Evolutionary conservation across 2,888 invertebrate genomes (phyloP), one percentile per base, ranked within the genome.

Genomic region (Odontomyia ornata): DNA sequence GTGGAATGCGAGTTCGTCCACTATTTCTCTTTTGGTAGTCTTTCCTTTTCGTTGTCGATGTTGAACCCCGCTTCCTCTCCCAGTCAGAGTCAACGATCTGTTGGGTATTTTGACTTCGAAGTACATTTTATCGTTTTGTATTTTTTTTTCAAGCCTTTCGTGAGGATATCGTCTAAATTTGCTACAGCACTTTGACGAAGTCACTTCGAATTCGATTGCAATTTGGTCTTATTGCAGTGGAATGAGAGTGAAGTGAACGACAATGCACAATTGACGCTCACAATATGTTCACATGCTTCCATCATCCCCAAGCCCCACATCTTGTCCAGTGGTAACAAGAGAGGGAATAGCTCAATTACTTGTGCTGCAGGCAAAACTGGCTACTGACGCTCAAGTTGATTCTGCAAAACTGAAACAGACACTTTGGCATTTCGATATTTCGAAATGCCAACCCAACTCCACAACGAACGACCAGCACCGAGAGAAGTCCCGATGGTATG

Each of bases 1-100:
- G 27, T 23, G 73, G 73, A 64, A 72, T 77, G 77, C 65, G 65
- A 65, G 64, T 77, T 73, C 43, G 64, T 64, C 65, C 71, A 56
- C 62, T n/a, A n/a, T n/a, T n/a, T n/a, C n/a, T 27, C 1, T 46
- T 1, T 15, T 21, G n/a, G 67, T 67, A 7, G 28, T 15, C 11
- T 28, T 36, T 64, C 46, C 30, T 4, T 21, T 15, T 27, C n/a
- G 21, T 30, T 25, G 18, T 27, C 64, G 13, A 21, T 60, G 4
- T 25, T 56, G 5, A n/a, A 18, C 18, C 3, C 60, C n/a, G 23
- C 3, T 36, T 27, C n/a, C n/a, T 5, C 7, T 5, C n/a, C n/a
- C 28, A 5, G n/a, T 5, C 64, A 27, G 15, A 36, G 67, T 67
- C 67, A 67, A 67, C 21, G 67, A 67, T 67, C 67, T 67, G 36